A percentile compares a stretch with the other conserved stretches of the same genome.
phyloP scores from a whole-genome alignment of 1,140 invertebrate species.

The Heterodera carotae region DNA sequence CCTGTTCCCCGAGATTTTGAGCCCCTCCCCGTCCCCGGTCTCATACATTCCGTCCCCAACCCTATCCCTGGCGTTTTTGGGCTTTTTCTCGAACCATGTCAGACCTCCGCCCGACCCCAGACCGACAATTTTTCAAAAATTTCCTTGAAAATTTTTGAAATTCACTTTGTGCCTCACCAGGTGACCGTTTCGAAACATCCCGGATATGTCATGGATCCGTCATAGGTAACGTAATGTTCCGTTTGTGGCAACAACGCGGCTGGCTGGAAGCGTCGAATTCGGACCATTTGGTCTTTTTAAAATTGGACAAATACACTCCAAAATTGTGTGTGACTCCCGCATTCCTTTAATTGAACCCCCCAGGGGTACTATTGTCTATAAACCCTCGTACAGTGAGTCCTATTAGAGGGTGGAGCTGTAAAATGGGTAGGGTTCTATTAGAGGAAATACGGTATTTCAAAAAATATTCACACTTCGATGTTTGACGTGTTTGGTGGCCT shows the following conservation, averaged over 20 bases:
- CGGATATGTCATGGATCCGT: conserved; percentile 90
- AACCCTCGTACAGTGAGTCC: no score
- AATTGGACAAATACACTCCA: conserved; percentile 36
- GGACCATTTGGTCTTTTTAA: conserved; percentile 47
- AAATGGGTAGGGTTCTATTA: not conserved
- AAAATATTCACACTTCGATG: conserved; percentile 57
- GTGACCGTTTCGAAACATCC: conserved; percentile 72
- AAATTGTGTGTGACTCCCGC: no score
- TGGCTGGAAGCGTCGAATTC: conserved; percentile 51
- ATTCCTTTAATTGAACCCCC: no score
- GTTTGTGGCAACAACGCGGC: conserved; percentile 82
- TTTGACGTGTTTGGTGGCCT: conserved; percentile 58
- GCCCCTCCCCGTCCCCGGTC: no score
- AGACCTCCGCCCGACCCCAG: no score
- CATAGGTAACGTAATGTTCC: conserved; percentile 91
- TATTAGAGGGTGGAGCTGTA: no score
- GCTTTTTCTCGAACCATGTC: no score
- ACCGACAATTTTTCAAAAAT: no score
- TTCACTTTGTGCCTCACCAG: conserved; percentile 70
- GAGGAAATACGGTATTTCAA: not conserved
- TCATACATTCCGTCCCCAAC: no score
- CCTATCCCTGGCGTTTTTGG: no score
- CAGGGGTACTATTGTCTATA: no score
- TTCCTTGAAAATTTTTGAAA: not conserved
- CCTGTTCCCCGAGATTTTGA: no score